Base-by-base conservation (phyloP, 2,888 invertebrate genomes). In the Polydrusus cervinus region DNA sequence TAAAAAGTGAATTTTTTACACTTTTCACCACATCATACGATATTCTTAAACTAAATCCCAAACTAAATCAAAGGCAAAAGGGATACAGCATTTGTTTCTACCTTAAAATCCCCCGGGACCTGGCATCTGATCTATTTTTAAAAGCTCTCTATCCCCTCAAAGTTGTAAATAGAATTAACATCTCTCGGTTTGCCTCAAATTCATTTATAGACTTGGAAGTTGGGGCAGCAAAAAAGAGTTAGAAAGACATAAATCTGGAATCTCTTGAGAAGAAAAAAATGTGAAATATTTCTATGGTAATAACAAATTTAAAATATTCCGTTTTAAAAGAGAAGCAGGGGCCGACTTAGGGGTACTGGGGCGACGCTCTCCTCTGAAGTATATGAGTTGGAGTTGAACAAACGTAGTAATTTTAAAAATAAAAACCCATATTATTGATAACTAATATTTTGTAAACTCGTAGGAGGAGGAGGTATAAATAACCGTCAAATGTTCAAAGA, bases 41-140 rank as follows among this genome's bases (percentile, higher is more conserved):
- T 1, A 43, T n/a, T 43, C 43, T 43, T 43, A 40, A 40, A n/a
- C n/a, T n/a, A n/a, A 40, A 10, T 45, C 45, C 47, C 1, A 51
- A 60, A 60, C 57, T 60, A 60, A 60, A 60, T 18, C 38, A 60
- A 16, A 38, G 38, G 38, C 38, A 60, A 60, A 60, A 55, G 14
- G 55, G 30, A 34, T 34, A 9, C 1, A n/a, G 34, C 55, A 55
- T 30, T 55, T 34, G 55, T 55, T 34, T 38, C 16, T 18, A 60
- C 25, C 34, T 34, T 11, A 30, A 51, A 34, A 60, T 34, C 20
- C 51, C 47, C n/a, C 1, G n/a, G 40, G 38, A 16, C 11, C 49
- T 11, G 71, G 64, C 53, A 55, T 47, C 64, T 71, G 71, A 62
- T 71, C 64, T 71, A 71, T 71, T 71, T 71, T 64, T 64, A 71